These are phyloP conservation scores for Drosophila serrata DNA, from an alignment of 1,140 invertebrate species.

Conservation along the genomic window DNA sequence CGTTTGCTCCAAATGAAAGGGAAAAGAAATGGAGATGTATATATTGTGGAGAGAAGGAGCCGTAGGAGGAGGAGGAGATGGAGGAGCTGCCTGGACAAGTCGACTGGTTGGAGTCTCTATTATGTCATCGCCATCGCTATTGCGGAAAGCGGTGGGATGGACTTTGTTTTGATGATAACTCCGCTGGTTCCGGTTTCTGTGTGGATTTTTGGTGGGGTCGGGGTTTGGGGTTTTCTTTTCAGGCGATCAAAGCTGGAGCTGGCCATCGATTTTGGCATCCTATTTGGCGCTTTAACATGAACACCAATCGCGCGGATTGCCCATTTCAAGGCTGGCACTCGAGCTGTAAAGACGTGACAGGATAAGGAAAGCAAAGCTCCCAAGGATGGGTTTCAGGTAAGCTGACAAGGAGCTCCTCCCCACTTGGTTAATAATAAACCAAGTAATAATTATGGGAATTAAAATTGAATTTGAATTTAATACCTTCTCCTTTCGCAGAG, in stretches of 20 bases:
- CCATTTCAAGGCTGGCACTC: constrained; percentile 57
- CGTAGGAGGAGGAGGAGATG: neutral
- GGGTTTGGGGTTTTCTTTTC: constrained; percentile 3
- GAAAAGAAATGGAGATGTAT: constrained; percentile 44
- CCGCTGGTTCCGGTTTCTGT: constrained; percentile 48
- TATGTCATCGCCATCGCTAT: constrained; percentile 64
- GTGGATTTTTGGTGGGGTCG: constrained; percentile 2
- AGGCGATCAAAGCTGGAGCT: constrained; percentile 49
- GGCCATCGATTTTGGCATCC: constrained; percentile 33
- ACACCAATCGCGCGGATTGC: constrained; percentile 21
- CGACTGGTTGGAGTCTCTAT: constrained; percentile 48
- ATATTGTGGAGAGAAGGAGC: constrained; percentile 8
- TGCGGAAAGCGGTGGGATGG: constrained; percentile 60
- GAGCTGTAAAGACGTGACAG: constrained; percentile 61
- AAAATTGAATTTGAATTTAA: neutral
- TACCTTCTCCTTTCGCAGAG: constrained; percentile 16
- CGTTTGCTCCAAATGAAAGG: constrained; percentile 57
- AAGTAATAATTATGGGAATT: neutral
- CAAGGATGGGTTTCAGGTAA: constrained; percentile 70
- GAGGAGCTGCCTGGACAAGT: constrained; percentile 35
- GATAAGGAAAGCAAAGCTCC: neutral
- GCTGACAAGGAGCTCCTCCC: constrained; percentile 10
- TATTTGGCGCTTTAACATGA: constrained; percentile 39
- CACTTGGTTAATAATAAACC: neutral
- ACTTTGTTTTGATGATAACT: constrained; percentile 54